Base-by-base conservation (phyloP, 92 coral and sea anemone species). In the Zoanthus sansibaricus region DNA sequence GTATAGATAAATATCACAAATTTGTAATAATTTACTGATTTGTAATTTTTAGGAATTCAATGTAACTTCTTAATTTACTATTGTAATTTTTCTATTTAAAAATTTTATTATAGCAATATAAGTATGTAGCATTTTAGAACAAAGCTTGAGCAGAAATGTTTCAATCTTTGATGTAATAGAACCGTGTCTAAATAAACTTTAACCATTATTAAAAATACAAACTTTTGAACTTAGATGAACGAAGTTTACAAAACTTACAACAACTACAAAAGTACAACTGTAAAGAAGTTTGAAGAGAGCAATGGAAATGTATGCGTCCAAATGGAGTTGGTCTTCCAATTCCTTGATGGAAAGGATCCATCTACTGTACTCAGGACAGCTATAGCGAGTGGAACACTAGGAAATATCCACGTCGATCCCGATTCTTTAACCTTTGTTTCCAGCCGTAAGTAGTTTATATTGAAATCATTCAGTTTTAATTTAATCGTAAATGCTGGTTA, bases 341-440 rank as follows among this genome's bases (percentile, higher is more conserved):
- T 59, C 72, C 46, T 72, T 62, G 73, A 42, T 7, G 85, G 85
- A 0, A 17, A 46, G 7, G 85, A 79, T 25, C 85, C 85, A 7
- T 79, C 85, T 1, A 61, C 42, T 42, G 85, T 79, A 18, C 85
- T 79, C 15, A 31, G 46, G 73, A 51, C 74, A 44, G 85, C 85
- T 7, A 79, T 79, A 9, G 75, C 72, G 13, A 79, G 46, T 52
- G 85, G 85, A 16, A 79, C 9, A 42, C 31, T 79, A 51, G 85
- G 85, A 66, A 61, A 79, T 48, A 64, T 79, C 56, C 44, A 45
- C 21, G 85, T 79, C 21, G 85, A 79, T 44, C 85, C 85, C 15
- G 74, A 66, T 56, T 79, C 85, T 0, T 42, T 79, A 25, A 64
- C 46, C 18, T 79, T 79, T 44, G 58, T 48, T 10, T 79, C 85